Evolutionary conservation across 2,797 vertebrate genomes (phyloP).

Genomic region (Leontopithecus rosalia): DNA sequence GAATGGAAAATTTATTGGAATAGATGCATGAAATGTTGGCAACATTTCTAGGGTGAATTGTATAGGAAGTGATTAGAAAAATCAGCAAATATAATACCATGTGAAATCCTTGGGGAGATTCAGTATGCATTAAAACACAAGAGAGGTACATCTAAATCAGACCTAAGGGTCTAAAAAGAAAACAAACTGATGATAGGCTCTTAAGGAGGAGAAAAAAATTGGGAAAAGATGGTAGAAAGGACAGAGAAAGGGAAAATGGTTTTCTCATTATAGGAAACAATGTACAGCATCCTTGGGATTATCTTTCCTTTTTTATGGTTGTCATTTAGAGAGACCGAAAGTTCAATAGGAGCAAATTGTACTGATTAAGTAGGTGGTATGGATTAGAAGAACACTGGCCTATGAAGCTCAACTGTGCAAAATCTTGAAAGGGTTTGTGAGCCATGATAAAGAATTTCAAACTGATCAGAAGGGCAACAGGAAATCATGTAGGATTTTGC

Average conservation of each 20-base stretch:
- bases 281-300: neutral
- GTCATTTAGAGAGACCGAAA: neutral
- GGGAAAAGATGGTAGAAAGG: neutral
- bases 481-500: constrained; percentile 17
- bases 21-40: neutral
- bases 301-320: neutral
- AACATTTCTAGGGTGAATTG: neutral
- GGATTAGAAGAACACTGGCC: neutral
- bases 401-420: neutral
- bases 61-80: constrained; percentile 22
- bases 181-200: neutral
- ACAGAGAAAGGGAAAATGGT: neutral
- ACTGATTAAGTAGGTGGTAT: neutral
- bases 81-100: constrained; percentile 5
- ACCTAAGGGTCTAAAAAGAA: neutral
- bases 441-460: neutral
- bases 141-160: neutral
- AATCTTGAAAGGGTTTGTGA: neutral
- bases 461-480: neutral
- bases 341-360: neutral
- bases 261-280: neutral
- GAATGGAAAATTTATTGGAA: constrained; percentile 52
- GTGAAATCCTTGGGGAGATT: neutral
- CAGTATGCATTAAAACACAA: neutral
- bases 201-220: constrained; percentile 7